Base-by-base conservation (phyloP, 2,113 vertebrate species). In the Haplotaxodon microlepis region DNA sequence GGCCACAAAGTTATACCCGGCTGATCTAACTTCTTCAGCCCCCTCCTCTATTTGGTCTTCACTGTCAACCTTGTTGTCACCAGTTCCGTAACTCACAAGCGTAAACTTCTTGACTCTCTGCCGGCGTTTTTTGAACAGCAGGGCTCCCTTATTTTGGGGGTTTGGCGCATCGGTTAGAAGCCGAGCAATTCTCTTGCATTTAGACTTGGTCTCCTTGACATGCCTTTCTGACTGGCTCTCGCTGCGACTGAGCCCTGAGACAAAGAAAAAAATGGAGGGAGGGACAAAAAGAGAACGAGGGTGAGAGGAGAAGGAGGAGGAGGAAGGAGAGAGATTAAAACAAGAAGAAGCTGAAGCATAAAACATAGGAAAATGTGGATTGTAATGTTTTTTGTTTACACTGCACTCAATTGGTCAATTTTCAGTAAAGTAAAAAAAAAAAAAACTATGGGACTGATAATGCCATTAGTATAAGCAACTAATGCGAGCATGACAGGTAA, bases 31-130 rank as follows among this genome's bases (percentile, higher is more conserved):
- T 89, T 97, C 93, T 73, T 96, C 96, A 24, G 92, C 92, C 93
- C 97, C 95, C 16, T 95, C 96, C n/a, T 96, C 96, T 47, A 93
- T 95, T 85, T 95, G 96, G 73, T 97, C 96, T 86, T 97, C 94
- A 3, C 94, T 95, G 91, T 97, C 95, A 31, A 95, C 89, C 63
- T 95, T 95, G 24, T 96, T 93, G 79, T 97, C 95, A 5, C 97
- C 97, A 1, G 97, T 99, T 10, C 98, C 97, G 97, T 98, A 99
- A 96, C 98, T 99, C 90, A 98, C 96, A 36, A 99, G 96, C 5
- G 97, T 99, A 54, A 97, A 98, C 83, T 98, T 98, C 92, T 97
- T 97, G 0, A 98, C 97, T 88, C 97, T 96, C 92, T 97, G 97
- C 16, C 96, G 96, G 3, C 97, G 97, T 95, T 97, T 98, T 94